phyloP scores from a whole-genome alignment of 2,888 invertebrate genomes.

The Idaea biselata region DNA sequence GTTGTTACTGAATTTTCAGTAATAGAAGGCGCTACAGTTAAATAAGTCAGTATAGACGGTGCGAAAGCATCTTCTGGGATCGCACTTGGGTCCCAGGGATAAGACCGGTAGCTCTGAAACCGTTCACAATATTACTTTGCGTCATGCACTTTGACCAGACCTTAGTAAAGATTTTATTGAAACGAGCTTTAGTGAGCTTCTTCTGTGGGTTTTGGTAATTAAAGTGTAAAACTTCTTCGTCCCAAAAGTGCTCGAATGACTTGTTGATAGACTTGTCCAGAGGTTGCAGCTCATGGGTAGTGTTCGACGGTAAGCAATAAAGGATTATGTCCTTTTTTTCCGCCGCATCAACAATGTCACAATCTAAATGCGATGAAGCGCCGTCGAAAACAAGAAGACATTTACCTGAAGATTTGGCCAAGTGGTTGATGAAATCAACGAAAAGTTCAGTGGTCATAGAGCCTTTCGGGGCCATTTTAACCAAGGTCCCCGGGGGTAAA shows the following conservation, averaged over 20 bases:
- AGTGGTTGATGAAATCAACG: constrained; percentile 7
- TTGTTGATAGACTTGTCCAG: constrained; percentile 26
- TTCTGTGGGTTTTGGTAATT: not conserved
- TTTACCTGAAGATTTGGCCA: constrained; percentile 16
- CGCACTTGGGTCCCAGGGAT: constrained; percentile 7
- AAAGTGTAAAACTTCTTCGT: constrained; percentile 6
- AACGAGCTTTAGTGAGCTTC: constrained; percentile 2
- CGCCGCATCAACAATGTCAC: constrained; percentile 24
- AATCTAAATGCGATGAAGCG: constrained; percentile 24
- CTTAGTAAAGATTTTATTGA: constrained; percentile 6
- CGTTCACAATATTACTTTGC: constrained; percentile 6
- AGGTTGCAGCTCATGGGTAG: constrained; percentile 28
- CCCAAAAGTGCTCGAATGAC: constrained; percentile 27
- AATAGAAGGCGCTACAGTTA: not conserved
- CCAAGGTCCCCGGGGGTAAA: constrained; percentile 21
- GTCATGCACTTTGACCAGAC: constrained; percentile 8
- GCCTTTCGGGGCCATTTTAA: constrained; percentile 24
- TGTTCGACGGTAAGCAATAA: constrained; percentile 26
- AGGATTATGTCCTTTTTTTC: constrained; percentile 18
- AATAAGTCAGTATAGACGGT: constrained; percentile 6
- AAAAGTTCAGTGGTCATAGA: constrained; percentile 17
- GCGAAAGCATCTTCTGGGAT: constrained; percentile 10
- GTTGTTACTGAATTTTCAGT: not conserved
- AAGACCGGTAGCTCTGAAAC: constrained; percentile 11
- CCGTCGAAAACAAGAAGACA: constrained; percentile 23